phyloP scores from a whole-genome alignment of 2,797 vertebrate species.

The Babyrousa celebensis region DNA sequence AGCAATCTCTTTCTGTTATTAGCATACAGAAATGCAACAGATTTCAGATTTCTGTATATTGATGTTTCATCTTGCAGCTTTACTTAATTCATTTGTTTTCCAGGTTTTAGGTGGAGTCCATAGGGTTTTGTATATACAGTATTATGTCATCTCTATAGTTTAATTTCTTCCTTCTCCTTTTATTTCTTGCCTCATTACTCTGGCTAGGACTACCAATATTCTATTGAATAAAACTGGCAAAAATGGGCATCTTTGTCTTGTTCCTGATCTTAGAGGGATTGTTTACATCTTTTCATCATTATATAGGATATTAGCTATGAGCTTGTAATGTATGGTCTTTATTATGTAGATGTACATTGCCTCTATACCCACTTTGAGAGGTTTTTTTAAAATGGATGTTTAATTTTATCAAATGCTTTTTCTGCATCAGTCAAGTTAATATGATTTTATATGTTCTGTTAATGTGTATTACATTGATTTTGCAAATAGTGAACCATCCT shows the following conservation, averaged over 20 bases:
- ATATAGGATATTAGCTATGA: background rate
- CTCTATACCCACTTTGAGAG: background rate
- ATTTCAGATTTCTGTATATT: background rate
- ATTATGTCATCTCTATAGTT: background rate
- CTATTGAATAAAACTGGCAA: background rate
- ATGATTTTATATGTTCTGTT: background rate
- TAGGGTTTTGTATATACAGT: background rate
- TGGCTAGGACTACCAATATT: background rate
- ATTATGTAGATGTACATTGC: background rate
- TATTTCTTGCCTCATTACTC: background rate
- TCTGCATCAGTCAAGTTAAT: background rate
- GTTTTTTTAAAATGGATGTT: background rate
- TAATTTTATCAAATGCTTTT: background rate
- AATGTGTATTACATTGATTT: background rate
- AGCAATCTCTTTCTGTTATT: background rate
- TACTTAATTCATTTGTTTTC: background rate
- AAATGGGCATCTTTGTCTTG: background rate
- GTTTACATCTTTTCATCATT: background rate
- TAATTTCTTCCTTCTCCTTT: background rate
- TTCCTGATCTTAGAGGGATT: background rate
- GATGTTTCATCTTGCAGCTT: background rate
- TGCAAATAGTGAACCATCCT: background rate
- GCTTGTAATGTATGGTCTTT: background rate
- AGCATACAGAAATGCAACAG: background rate
- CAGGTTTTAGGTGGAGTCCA: background rate